Evolutionary conservation across 53 echinoderm and acorn worm genomes (phyloP).

Genomic region (Echinometra lucunter): DNA sequence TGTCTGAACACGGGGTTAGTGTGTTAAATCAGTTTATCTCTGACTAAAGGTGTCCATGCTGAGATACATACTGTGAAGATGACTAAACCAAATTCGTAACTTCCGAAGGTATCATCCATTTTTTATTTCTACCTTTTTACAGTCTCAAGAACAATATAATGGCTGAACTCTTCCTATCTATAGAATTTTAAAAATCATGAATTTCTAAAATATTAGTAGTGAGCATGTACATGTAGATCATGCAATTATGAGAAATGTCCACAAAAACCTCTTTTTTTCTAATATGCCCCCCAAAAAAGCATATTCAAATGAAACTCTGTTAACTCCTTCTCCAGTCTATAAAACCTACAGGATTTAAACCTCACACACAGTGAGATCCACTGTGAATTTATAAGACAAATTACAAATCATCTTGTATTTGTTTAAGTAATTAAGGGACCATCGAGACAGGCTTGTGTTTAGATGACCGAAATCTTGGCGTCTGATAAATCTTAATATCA

Average conservation of each 20-base stretch:
- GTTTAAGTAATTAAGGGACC: not conserved
- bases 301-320: not conserved
- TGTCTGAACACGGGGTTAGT: too few relatives aligned
- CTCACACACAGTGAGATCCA: not conserved
- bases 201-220: not conserved
- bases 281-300: not conserved
- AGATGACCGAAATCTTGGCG: not conserved
- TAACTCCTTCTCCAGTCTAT: not conserved
- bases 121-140: not conserved
- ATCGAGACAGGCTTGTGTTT: not conserved
- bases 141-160: not conserved
- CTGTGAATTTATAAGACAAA: not conserved
- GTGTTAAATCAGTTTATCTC: not conserved
- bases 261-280: not conserved
- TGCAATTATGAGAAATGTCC: not conserved
- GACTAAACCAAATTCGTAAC: not conserved
- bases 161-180: not conserved
- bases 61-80: not conserved
- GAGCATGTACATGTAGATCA: not conserved
- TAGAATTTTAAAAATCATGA: not conserved
- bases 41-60: constrained; percentile 13
- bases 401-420: not conserved
- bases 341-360: not conserved
- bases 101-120: not conserved
- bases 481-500: not conserved